These are phyloP conservation scores for Diachasma alloeum DNA, from an alignment of 1,140 invertebrate genomes.

Conservation along the genomic window DNA sequence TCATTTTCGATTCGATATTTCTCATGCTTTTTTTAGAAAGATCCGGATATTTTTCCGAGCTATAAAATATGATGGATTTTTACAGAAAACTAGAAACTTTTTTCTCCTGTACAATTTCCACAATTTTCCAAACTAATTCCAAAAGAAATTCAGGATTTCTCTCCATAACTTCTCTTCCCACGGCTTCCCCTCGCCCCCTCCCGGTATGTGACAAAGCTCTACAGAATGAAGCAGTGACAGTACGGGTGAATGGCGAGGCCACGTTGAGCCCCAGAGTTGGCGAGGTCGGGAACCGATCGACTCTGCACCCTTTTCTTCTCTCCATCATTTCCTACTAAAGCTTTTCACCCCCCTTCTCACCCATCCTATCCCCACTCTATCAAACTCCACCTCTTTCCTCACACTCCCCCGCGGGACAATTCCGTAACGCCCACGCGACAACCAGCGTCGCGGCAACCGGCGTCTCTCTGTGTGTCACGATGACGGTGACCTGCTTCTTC, in stretches of 20 bases:
- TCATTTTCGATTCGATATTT: too few relatives aligned
- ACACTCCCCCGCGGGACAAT: constrained; percentile 6
- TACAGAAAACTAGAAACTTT: too few relatives aligned
- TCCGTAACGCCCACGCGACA: constrained; percentile 31
- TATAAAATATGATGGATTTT: too few relatives aligned
- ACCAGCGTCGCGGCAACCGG: constrained; percentile 26
- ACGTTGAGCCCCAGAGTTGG: constrained; percentile 45
- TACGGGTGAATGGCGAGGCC: constrained; percentile 25
- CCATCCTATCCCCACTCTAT: neutral
- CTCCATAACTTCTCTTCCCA: too few relatives aligned
- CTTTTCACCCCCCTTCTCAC: constrained; percentile 5
- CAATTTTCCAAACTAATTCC: too few relatives aligned
- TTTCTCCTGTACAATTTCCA: too few relatives aligned
- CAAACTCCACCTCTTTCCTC: neutral
- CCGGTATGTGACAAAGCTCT: neutral
- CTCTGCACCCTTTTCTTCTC: constrained; percentile 22
- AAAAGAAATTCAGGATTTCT: too few relatives aligned
- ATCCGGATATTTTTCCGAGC: too few relatives aligned
- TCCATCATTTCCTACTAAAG: constrained; percentile 14
- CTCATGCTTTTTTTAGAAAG: too few relatives aligned
- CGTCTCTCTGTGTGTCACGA: constrained; percentile 22
- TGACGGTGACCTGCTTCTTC: constrained; percentile 13
- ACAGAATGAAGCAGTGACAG: constrained; percentile 33
- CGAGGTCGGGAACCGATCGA: constrained; percentile 58
- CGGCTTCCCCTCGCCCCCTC: neutral